These are phyloP conservation scores for Spea multiplicata DNA, from an alignment of 2,113 vertebrate genomes.

Conservation along the genomic window DNA sequence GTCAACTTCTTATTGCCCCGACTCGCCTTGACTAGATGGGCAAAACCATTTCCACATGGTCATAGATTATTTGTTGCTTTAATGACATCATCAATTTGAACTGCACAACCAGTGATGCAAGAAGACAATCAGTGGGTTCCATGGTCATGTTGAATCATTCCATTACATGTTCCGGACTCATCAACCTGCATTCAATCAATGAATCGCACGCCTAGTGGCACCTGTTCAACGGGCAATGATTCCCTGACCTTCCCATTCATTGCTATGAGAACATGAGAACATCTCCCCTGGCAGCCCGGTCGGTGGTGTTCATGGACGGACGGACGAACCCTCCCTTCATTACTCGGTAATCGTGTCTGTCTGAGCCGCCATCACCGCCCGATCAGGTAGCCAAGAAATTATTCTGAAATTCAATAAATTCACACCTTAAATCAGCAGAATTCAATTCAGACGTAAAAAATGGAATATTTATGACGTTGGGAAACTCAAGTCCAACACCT, in stretches of 20 bases:
- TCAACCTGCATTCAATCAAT: too few species aligned
- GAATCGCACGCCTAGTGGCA: neutral
- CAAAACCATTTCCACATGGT: too few species aligned
- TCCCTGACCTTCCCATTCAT: neutral
- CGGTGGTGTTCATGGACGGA: neutral
- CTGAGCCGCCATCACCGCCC: neutral
- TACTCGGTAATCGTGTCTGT: constrained; percentile 8
- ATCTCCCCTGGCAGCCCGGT: neutral
- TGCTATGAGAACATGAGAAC: neutral
- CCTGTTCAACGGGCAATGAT: neutral
- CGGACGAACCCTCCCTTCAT: constrained; percentile 6
- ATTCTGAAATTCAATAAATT: neutral
- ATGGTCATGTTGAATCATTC: too few species aligned
- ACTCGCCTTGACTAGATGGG: too few species aligned
- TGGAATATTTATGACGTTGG: neutral
- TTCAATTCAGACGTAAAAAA: neutral
- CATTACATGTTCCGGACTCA: too few species aligned
- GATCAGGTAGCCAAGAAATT: constrained; percentile 8
- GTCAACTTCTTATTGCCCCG: too few species aligned
- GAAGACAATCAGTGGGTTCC: too few species aligned
- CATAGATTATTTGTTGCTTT: too few species aligned
- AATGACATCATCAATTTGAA: too few species aligned
- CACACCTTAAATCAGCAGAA: neutral
- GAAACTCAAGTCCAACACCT: neutral
- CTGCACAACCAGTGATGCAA: too few species aligned